phyloP scores from a whole-genome alignment of 2,797 vertebrate species.

The Xenops minutus region DNA sequence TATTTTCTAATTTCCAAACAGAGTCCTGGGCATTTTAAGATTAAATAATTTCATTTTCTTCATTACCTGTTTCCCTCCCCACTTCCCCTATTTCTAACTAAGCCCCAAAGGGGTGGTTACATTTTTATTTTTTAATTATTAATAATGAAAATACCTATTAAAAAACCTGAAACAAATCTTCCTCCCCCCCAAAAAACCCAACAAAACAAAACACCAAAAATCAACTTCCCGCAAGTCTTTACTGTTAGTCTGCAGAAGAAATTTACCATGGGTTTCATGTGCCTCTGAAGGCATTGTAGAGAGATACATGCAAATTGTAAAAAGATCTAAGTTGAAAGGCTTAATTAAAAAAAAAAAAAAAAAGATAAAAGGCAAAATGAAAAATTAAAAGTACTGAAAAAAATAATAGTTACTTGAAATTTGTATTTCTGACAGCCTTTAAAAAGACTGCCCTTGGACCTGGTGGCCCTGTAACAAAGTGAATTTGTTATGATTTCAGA shows the following conservation, averaged over 20 bases:
- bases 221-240: background rate
- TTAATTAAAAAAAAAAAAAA: background rate
- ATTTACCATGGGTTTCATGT: background rate
- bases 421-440: background rate
- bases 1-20: background rate
- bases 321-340: background rate
- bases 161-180: background rate
- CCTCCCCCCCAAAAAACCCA: rapidly evolving
- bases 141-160: background rate
- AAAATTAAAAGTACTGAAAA: background rate
- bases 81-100: background rate
- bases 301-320: background rate
- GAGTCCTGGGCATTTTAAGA: background rate
- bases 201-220: background rate
- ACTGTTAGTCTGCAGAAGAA: background rate
- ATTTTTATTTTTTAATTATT: background rate
- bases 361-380: background rate
- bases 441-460: background rate
- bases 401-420: background rate
- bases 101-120: rapidly evolving
- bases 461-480: background rate
- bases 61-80: background rate
- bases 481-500: background rate
- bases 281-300: background rate
- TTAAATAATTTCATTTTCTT: background rate